A percentile compares a stretch with the other conserved stretches of the same genome.
phyloP scores from a whole-genome alignment of 2,888 invertebrate genomes.

The Dicranocentrus wangi region DNA sequence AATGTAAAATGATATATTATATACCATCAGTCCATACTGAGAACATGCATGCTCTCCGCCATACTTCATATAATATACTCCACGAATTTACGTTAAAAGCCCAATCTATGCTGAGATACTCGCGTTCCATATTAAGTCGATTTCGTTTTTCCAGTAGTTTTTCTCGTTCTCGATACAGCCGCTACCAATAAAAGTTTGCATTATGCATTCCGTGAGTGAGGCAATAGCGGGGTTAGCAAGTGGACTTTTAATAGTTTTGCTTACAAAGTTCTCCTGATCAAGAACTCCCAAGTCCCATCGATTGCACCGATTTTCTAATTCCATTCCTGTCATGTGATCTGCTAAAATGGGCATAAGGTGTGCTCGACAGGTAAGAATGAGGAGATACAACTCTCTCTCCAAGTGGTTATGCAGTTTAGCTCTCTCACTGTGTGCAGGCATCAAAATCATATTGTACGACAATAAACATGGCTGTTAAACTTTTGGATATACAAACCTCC shows the following conservation, averaged over 20 bases:
- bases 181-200: conserved; percentile 49
- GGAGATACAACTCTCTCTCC: conserved; percentile 66
- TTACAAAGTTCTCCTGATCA: conserved; percentile 69
- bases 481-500: too few species aligned
- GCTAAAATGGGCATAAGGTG: conserved; percentile 71
- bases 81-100: conserved; percentile 66
- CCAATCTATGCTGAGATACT: conserved; percentile 70
- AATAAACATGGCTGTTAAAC: too few species aligned
- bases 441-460: neutral
- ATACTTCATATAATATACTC: too few species aligned
- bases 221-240: too few species aligned
- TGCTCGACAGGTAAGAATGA: conserved; percentile 66
- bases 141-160: conserved; percentile 66
- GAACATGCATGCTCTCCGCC: too few species aligned
- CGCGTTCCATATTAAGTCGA: conserved; percentile 66
- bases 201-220: neutral
- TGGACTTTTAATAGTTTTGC: too few species aligned
- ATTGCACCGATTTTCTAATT: conserved; percentile 63
- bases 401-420: conserved; percentile 69
- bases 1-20: conserved; percentile 26
- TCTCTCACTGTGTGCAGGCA: conserved; percentile 61
- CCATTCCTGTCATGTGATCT: conserved; percentile 66
- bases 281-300: conserved; percentile 67
- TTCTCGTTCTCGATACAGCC: conserved; percentile 63
- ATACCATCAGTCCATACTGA: too few species aligned